Percentiles rank a stretch among this genome's conserved stretches.
Conservation (phyloP, 64 coral and sea anemone genomes). For the Astreopora myriophthalma region DNA sequence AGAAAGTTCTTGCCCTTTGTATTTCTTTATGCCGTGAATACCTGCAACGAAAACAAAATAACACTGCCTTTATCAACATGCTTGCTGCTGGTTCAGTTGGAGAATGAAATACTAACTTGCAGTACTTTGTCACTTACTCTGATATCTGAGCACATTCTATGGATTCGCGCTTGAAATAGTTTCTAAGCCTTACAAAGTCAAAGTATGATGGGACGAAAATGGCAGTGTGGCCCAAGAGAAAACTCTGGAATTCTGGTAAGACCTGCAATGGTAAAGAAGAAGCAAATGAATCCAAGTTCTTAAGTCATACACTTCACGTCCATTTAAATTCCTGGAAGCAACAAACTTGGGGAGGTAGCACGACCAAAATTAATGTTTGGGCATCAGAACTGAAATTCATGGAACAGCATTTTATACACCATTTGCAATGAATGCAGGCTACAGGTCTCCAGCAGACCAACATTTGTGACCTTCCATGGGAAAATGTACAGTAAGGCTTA, state of each 20-base stretch:
- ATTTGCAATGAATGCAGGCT: no score
- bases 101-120: neutral
- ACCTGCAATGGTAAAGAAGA: constrained; percentile 26
- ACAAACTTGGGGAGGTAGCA: no score
- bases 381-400: no score
- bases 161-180: constrained; percentile 78
- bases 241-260: constrained; percentile 84
- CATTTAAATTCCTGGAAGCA: neutral
- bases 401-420: no score
- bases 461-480: no score
- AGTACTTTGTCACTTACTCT: constrained; percentile 90
- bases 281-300: neutral
- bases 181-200: constrained; percentile 93
- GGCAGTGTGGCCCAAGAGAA: constrained; percentile 86
- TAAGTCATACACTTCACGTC: neutral
- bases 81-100: no score
- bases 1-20: constrained; percentile 69
- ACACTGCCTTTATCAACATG: no score
- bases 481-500: no score
- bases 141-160: constrained; percentile 92
- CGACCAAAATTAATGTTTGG: no score
- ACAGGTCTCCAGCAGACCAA: no score
- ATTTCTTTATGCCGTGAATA: constrained; percentile 84
- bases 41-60: constrained; percentile 15
- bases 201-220: constrained; percentile 97